Evolutionary conservation across 2,888 invertebrate species (phyloP).

Genomic region (Iphiclides podalirius): DNA sequence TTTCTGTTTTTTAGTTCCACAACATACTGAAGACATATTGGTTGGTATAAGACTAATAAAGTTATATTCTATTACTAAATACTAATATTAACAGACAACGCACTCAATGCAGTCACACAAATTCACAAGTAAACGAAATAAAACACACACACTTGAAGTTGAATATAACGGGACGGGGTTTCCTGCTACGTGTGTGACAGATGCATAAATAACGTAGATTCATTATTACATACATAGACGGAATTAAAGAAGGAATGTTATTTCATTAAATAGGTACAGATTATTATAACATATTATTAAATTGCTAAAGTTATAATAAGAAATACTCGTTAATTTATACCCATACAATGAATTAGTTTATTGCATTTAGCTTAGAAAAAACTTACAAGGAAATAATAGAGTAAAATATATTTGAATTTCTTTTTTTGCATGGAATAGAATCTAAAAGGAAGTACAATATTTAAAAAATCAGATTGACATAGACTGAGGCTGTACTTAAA

Average conservation of each 20-base stretch:
- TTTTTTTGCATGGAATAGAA: too few relatives aligned
- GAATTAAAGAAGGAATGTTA: too few relatives aligned
- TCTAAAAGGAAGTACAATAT: too few relatives aligned
- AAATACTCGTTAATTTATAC: too few relatives aligned
- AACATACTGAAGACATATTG: slow-evolving; percentile 93
- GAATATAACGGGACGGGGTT: slow-evolving; percentile 33
- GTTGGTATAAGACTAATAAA: slow-evolving; percentile 38
- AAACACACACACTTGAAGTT: slow-evolving; percentile 44
- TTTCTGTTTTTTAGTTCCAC: slow-evolving; percentile 95
- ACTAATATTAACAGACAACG: too few relatives aligned
- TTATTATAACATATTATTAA: slow-evolving; percentile 1
- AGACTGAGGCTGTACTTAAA: too few relatives aligned
- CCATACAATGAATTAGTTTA: too few relatives aligned
- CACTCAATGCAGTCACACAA: slow-evolving; percentile 51
- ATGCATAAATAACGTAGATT: slow-evolving; percentile 13
- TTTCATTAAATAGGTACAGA: too few relatives aligned
- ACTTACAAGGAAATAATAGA: too few relatives aligned
- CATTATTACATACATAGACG: neutral
- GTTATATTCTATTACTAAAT: slow-evolving; percentile 39
- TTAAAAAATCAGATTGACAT: too few relatives aligned
- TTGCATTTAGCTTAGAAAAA: too few relatives aligned
- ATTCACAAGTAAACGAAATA: slow-evolving; percentile 51
- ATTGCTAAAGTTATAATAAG: slow-evolving; percentile 28
- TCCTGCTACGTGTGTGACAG: slow-evolving; percentile 34
- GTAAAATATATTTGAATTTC: too few relatives aligned